These are phyloP conservation scores for Isurus oxyrinchus DNA, from an alignment of 2,113 vertebrate species.

Conservation along the genomic window DNA sequence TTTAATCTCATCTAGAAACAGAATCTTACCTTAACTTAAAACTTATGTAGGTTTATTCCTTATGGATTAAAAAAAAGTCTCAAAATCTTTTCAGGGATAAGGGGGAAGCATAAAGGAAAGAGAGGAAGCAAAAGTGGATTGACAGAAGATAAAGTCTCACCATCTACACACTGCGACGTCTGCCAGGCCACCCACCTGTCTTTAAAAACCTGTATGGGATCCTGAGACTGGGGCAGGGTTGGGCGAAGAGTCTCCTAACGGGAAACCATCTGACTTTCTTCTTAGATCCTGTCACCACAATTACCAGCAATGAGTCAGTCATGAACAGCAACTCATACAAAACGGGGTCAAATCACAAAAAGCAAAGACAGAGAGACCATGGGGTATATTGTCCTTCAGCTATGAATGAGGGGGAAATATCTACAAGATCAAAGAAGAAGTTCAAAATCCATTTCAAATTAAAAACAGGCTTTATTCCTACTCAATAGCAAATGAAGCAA, in stretches of 20 bases:
- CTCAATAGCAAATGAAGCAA: neutral
- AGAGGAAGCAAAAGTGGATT: slow-evolving; percentile 27
- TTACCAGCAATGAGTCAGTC: slow-evolving; percentile 61
- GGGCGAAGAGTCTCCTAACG: slow-evolving; percentile 68
- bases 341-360: slow-evolving; percentile 37
- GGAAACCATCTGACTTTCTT: slow-evolving; percentile 68
- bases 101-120: slow-evolving; percentile 3
- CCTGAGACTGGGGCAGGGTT: slow-evolving; percentile 67
- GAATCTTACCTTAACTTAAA: neutral
- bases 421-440: neutral
- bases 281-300: slow-evolving; percentile 65
- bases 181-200: slow-evolving; percentile 61
- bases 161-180: neutral
- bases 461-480: neutral
- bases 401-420: neutral
- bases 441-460: neutral
- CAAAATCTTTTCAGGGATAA: neutral
- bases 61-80: neutral
- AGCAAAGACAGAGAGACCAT: neutral
- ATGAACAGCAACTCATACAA: slow-evolving; percentile 48
- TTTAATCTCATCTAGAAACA: neutral
- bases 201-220: slow-evolving; percentile 72
- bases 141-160: slow-evolving; percentile 27
- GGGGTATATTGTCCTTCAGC: neutral
- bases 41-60: neutral